Conservation (phyloP, 1,140 invertebrate species). For the Diabrotica virgifera region DNA sequence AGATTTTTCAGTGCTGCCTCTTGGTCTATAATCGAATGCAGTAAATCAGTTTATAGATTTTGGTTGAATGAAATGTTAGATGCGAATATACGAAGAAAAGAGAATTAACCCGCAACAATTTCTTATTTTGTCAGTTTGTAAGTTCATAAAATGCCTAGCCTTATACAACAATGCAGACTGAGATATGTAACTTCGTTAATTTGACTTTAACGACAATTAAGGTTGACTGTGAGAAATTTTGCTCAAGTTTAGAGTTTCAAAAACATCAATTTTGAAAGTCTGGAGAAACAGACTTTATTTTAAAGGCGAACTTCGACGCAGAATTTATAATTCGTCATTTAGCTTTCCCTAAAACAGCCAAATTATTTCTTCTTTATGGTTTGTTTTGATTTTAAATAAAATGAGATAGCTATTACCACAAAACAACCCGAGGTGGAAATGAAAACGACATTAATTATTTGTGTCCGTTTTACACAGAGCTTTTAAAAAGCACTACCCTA, state of each 20-base stretch:
- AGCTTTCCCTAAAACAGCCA: neutral
- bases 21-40: no score
- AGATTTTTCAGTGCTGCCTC: no score
- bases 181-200: conserved; percentile 11
- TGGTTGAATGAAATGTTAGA: no score
- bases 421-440: no score
- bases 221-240: conserved; percentile 1
- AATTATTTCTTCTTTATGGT: neutral
- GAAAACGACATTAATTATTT: no score
- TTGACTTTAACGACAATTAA: conserved; percentile 3
- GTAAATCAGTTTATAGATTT: no score
- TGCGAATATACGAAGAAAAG: no score
- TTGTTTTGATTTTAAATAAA: neutral
- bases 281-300: neutral
- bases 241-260: neutral
- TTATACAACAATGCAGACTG: conserved; percentile 6
- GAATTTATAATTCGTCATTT: neutral
- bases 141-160: neutral
- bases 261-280: neutral
- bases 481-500: no score
- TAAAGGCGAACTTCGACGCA: neutral
- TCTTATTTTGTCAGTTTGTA: neutral
- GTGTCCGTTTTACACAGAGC: no score
- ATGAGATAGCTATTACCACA: no score
- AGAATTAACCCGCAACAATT: no score